Conservation (phyloP, 2,888 invertebrate genomes). For the Apotomis turbidana region DNA sequence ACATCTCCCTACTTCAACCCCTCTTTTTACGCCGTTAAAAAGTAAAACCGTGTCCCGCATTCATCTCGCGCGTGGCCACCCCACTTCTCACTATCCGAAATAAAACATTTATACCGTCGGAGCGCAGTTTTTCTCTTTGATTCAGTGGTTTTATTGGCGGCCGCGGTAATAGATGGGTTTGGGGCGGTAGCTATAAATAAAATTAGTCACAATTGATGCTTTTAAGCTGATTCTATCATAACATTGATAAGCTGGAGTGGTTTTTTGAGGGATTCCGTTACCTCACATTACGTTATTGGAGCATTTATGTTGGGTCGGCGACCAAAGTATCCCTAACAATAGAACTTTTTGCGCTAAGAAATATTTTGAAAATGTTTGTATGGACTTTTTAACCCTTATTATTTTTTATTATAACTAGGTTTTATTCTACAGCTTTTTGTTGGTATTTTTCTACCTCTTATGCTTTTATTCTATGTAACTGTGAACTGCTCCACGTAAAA, state of each 20-base stretch:
- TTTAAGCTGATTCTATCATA: constrained; percentile 58
- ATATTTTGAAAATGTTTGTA: too few species aligned
- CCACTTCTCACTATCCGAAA: constrained; percentile 81
- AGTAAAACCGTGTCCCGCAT: constrained; percentile 39
- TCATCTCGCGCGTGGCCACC: constrained; percentile 53
- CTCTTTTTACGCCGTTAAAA: constrained; percentile 11
- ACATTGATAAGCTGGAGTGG: constrained; percentile 49
- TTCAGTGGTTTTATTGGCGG: constrained; percentile 83
- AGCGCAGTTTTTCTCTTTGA: constrained; percentile 83
- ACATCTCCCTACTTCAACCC: background rate
- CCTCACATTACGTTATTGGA: too few species aligned
- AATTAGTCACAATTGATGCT: constrained; percentile 78
- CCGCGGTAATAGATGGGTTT: constrained; percentile 76
- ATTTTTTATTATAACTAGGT: too few species aligned
- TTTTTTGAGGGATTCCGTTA: background rate
- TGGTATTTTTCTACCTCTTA: too few species aligned
- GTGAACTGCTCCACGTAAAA: too few species aligned
- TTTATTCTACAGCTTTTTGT: too few species aligned
- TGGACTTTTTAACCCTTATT: too few species aligned
- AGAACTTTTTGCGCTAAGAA: too few species aligned
- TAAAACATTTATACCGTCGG: constrained; percentile 81
- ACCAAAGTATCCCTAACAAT: too few species aligned
- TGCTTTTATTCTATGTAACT: too few species aligned
- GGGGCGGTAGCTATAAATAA: constrained; percentile 75
- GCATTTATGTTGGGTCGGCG: too few species aligned